phyloP scores from a whole-genome alignment of 2,797 vertebrate genomes.

The Nothura maculosa region DNA sequence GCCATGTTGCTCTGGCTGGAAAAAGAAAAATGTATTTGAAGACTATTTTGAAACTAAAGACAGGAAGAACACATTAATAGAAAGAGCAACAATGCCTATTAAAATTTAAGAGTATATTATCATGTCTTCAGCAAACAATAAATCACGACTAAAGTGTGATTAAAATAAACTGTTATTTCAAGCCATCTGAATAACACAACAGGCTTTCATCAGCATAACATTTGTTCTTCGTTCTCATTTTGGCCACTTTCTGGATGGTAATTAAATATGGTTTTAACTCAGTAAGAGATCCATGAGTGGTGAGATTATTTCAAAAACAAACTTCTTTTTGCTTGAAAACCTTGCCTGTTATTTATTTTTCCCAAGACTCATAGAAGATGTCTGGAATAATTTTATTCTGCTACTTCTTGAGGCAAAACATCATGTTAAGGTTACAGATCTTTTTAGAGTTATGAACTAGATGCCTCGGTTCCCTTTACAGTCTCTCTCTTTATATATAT shows the following conservation, averaged over 20 bases:
- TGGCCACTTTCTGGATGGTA: background rate
- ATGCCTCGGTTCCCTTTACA: background rate
- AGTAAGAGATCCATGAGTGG: background rate
- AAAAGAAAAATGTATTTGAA: background rate
- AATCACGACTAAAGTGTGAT: background rate
- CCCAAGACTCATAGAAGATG: background rate
- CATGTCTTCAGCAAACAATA: background rate
- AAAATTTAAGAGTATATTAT: background rate
- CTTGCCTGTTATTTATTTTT: background rate
- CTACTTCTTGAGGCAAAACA: background rate
- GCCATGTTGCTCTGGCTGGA: background rate
- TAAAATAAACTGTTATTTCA: background rate
- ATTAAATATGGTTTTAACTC: background rate
- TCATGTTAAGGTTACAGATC: background rate
- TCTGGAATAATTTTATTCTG: background rate
- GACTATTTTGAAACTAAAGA: background rate
- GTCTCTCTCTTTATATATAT: background rate
- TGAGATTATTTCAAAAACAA: constrained; percentile 18
- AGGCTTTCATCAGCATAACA: background rate
- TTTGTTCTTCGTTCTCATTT: constrained; percentile 3
- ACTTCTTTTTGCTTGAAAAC: constrained; percentile 3
- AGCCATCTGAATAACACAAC: constrained; percentile 2
- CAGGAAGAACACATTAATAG: background rate
- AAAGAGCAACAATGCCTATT: background rate
- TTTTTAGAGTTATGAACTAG: background rate